These are phyloP conservation scores for Sebastes paucispinis DNA, from an alignment of 2,797 vertebrate genomes.

Conservation along the genomic window DNA sequence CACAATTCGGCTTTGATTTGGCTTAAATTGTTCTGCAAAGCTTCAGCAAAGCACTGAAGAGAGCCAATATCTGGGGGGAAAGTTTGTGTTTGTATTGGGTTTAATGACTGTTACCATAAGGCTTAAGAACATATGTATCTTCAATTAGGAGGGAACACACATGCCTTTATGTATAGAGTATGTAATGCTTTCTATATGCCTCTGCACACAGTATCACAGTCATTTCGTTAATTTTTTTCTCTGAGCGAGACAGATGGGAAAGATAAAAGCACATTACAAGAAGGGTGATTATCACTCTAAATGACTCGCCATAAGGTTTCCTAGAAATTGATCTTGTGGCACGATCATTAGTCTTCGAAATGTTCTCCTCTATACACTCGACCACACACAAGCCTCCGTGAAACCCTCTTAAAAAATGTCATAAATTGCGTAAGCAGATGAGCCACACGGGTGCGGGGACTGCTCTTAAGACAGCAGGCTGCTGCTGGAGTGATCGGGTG, in stretches of 20 bases:
- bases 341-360: slow-evolving; percentile 75
- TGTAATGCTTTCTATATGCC: neutral
- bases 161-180: neutral
- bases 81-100: neutral
- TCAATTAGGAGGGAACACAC: neutral
- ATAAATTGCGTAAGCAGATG: slow-evolving; percentile 75
- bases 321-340: slow-evolving; percentile 77
- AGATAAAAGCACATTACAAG: slow-evolving; percentile 70
- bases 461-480: slow-evolving; percentile 74
- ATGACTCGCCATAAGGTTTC: slow-evolving; percentile 70
- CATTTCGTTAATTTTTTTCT: slow-evolving; percentile 30
- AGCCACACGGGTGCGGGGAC: slow-evolving; percentile 36
- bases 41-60: slow-evolving; percentile 20
- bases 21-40: slow-evolving; percentile 33
- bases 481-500: slow-evolving; percentile 58
- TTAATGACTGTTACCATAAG: slow-evolving; percentile 23
- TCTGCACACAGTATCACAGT: neutral
- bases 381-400: slow-evolving; percentile 54
- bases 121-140: neutral
- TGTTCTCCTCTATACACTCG: slow-evolving; percentile 60
- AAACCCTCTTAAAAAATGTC: slow-evolving; percentile 68
- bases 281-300: slow-evolving; percentile 65
- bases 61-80: neutral
- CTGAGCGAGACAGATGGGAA: slow-evolving; percentile 46
- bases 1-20: slow-evolving; percentile 45